A percentile compares a stretch with the other conserved stretches of the same genome.
Conservation (phyloP, 2,888 invertebrate species). For the Mystacides longicornis region DNA sequence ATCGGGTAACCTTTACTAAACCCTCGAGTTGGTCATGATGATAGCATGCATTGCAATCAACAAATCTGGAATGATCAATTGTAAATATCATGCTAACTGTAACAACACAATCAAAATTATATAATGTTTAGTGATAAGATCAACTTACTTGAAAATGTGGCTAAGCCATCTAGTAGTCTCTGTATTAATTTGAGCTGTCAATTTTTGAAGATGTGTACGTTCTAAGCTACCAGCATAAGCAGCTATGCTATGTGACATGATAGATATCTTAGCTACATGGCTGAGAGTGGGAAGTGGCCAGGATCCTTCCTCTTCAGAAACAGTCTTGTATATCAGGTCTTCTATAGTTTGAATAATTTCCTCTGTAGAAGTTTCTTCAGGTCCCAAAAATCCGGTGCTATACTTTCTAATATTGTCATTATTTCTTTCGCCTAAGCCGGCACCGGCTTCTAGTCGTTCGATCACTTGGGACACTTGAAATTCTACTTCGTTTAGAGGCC, state of each 20-base stretch:
- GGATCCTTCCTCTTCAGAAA: conserved; percentile 55
- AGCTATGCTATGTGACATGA: conserved; percentile 81
- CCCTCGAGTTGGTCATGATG: conserved; percentile 87
- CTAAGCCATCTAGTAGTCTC: conserved; percentile 86
- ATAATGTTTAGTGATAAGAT: not conserved
- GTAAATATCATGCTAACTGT: not conserved
- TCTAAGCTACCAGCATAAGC: conserved; percentile 83
- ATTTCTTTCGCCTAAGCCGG: conserved; percentile 40
- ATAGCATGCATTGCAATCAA: conserved; percentile 77
- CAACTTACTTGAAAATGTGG: conserved; percentile 68
- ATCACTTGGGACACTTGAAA: conserved; percentile 68
- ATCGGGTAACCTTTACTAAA: conserved; percentile 70
- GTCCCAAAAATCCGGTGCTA: conserved; percentile 47
- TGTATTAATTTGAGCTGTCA: conserved; percentile 73
- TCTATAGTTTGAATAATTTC: conserved; percentile 55
- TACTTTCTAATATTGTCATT: conserved; percentile 46
- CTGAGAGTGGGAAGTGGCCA: conserved; percentile 57
- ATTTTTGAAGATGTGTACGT: conserved; percentile 65
- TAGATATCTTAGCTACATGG: conserved; percentile 49
- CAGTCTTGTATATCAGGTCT: conserved; percentile 53
- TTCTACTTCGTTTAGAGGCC: conserved; percentile 57
- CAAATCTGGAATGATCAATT: conserved; percentile 49
- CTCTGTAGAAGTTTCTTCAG: conserved; percentile 51
- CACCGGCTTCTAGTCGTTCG: conserved; percentile 60
- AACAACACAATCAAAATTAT: not conserved